These are phyloP conservation scores for Gambusia holbrooki DNA, from an alignment of 2,113 vertebrate species.

Conservation along the genomic window DNA sequence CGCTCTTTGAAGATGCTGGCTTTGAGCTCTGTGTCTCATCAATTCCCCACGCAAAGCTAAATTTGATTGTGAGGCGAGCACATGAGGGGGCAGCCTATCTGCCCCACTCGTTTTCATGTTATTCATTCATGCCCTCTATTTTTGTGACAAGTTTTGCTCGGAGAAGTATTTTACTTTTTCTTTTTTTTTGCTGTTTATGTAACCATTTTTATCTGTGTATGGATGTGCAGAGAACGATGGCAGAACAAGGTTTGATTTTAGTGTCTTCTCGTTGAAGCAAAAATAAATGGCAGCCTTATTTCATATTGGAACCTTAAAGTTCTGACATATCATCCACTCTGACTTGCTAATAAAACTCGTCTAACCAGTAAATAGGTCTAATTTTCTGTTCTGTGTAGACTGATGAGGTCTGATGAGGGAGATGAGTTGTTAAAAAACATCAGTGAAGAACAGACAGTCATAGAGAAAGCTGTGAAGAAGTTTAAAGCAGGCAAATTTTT, in stretches of 20 bases:
- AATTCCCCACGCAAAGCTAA: conserved; percentile 74
- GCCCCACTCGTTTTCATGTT: conserved; percentile 62
- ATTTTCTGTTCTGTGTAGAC: too few relatives aligned
- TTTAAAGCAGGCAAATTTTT: background rate
- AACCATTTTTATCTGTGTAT: conserved; percentile 34
- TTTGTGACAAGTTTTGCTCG: conserved; percentile 44
- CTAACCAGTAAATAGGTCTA: too few relatives aligned
- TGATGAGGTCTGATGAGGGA: too few relatives aligned
- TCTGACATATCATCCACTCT: too few relatives aligned
- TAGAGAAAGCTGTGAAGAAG: too few relatives aligned
- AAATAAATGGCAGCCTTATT: background rate
- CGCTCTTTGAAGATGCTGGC: conserved; percentile 73
- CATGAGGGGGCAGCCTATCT: conserved; percentile 63
- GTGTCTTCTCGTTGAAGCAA: background rate
- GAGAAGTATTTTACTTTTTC: conserved; percentile 26
- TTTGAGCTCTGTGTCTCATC: conserved; percentile 75
- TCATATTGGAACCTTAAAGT: too few relatives aligned
- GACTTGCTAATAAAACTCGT: too few relatives aligned
- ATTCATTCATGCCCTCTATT: conserved; percentile 67
- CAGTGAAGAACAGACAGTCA: too few relatives aligned
- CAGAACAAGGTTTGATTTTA: conserved; percentile 6
- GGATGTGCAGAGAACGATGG: conserved; percentile 6
- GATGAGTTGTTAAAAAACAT: too few relatives aligned
- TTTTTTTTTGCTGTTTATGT: conserved; percentile 52
- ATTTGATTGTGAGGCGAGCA: conserved; percentile 67